Base-by-base conservation (phyloP, 2,888 invertebrate species). In the Calameuta filiformis region DNA sequence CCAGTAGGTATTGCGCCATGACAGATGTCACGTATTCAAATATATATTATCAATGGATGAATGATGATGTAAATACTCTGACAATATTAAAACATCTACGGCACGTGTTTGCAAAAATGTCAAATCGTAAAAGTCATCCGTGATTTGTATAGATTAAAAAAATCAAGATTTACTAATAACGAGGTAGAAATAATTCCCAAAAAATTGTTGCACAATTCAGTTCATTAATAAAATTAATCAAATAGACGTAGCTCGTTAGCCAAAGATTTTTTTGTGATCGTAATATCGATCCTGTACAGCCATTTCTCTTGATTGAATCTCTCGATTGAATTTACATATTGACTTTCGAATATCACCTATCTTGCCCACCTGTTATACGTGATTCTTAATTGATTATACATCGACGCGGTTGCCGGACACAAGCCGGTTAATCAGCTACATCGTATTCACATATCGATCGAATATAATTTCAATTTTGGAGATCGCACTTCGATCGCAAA, bases 261-360 rank as follows among this genome's bases (percentile, higher is more conserved):
- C 71, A 34, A 31, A 4, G 12, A 71, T 11, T 71, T 71, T 31
- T 71, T 71, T 71, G 23, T 56, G 23, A 56, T 56, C 56, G 56
- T 56, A 56, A 56, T 23, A 56, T 31, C 31, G 31, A 56, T 73
- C 68, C 12, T 74, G 71, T 71, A 31, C 31, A 33, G 12, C 35
- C 75, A 77, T 77, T 75, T 77, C 75, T 77, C 75, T 75, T 34
- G 23, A 33, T 15, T 35, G 30, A 68, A 56, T 34, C n/a, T 37
- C 56, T 35, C 35, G 33, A 31, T 69, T 12, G 73, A n/a, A 77
- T 77, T 77, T 77, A 69, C 77, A 77, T 77, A 76, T 76, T 37
- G 30, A 78, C 78, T 78, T 78, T 78, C 78, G 76, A 78, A 78
- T 78, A 73, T 73, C 73, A 34, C 33, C 71, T 71, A 71, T 71